Base-by-base conservation (phyloP, 2,797 vertebrate genomes). In the Chaenodraco wilsoni region DNA sequence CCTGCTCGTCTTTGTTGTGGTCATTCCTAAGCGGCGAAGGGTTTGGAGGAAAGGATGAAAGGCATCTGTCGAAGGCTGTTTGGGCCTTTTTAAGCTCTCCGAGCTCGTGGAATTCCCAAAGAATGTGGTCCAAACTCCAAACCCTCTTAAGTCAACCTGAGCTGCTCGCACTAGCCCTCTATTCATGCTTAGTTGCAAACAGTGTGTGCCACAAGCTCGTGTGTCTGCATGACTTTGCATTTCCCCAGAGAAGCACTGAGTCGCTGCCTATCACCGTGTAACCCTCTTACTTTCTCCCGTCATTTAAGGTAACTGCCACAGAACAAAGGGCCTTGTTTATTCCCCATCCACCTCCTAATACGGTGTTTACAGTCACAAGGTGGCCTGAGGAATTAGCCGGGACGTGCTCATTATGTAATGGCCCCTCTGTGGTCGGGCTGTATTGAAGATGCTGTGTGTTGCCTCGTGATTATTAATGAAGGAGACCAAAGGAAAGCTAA, bases 101-200 rank as follows among this genome's bases (percentile, higher is more conserved):
- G 88, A 89, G 82, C 79, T 88, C 14, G 62, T 79, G 88, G 88
- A 93, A 90, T 89, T 91, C 87, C 74, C 69, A 69, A 86, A 84
- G 88, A 93, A 93, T 92, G 84, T 61, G 70, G 76, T 91, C 82
- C 86, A 90, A 92, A 92, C 88, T 89, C 86, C 89, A 90, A 91
- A 85, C 86, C 87, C 86, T 86, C 83, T 89, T 88, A 91, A 90
- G 77, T 85, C 82, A 88, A 82, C 81, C 82, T 84, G 84, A 90
- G 87, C 86, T 81, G 76, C 76, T 89, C 82, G 86, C 78, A 78
- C 78, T 62, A 61, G 76, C 64, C 17, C 74, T 74, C 73, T 85
- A 54, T 87, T 83, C 82, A 76, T 74, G 72, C 76, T 62, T 43
- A 61, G 65, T 40, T 76, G 71, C 76, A 67, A 83, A 83, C 46